Percentiles rank a stretch among this genome's conserved stretches.
Conservation (phyloP, 2,113 vertebrate species). For the Columba janthina region DNA sequence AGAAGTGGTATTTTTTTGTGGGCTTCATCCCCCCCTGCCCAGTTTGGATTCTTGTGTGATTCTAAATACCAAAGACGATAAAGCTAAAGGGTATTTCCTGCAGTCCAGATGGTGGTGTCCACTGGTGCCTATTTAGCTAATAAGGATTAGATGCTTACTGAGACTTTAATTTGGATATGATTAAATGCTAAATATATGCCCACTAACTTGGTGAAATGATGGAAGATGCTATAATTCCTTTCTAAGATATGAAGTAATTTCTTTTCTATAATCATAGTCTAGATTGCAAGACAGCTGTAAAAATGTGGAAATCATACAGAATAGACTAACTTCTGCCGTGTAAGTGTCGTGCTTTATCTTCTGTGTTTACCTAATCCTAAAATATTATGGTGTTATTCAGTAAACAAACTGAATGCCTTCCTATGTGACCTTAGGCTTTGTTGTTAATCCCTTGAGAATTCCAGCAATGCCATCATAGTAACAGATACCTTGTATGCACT, state of each 20-base stretch:
- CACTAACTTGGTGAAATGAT: not conserved
- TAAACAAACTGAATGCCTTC: not conserved
- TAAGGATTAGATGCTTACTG: slow-evolving; percentile 21
- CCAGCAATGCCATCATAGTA: not conserved
- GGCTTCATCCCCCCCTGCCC: no score
- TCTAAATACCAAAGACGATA: slow-evolving; percentile 61
- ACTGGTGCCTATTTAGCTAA: slow-evolving; percentile 36
- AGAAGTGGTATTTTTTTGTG: not conserved
- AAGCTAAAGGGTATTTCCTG: slow-evolving; percentile 39
- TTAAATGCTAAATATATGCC: not conserved
- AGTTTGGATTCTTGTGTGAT: slow-evolving; percentile 28
- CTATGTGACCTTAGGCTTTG: not conserved
- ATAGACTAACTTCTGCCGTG: not conserved
- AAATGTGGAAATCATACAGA: not conserved
- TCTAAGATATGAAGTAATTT: not conserved
- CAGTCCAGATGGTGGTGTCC: slow-evolving; percentile 50
- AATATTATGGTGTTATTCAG: not conserved
- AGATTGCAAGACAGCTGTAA: not conserved
- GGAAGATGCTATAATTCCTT: not conserved
- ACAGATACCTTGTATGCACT: not conserved
- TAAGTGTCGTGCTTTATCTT: not conserved
- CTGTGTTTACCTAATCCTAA: not conserved
- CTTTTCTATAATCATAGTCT: not conserved
- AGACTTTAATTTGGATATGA: slow-evolving; percentile 7
- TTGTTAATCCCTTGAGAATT: not conserved